Evolutionary conservation across 1,140 invertebrate species (phyloP), one percentile per base, ranked within the genome.

Genomic region (Drusus annulatus): DNA sequence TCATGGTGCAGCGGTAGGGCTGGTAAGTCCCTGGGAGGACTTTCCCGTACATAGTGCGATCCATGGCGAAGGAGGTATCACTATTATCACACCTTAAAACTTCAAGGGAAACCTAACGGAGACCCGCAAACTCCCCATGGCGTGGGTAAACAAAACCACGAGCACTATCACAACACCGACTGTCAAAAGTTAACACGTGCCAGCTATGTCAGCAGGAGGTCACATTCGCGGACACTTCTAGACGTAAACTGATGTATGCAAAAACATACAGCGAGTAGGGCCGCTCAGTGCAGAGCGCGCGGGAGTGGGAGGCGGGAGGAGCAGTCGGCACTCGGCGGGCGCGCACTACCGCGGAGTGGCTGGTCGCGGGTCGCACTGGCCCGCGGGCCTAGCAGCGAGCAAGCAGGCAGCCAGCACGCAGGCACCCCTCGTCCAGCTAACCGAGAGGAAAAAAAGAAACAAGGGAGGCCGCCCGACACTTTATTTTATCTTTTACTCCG

Each of bases 21-120:
- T 95, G 93, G 87, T 95, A 93, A 85, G 93, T 93, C 81, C 94
- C 94, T 15, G 94, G 94, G 84, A 93, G 92, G 81, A 95, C 90
- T 89, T 95, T 95, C 78, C 94, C 94, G 86, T 96, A 96, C 94
- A 95, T 95, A 85, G 94, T 94, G 86, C 94, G 91, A 91, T 96
- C 95, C 94, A 96, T 95, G 78, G 86, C 86, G 84, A 81, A 17
- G 3, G 19, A 23, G 45, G 68, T 51, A 45, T 69, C 45, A 65
- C n/a, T 52, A 60, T 65, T 25, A 21, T 51, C 68, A 28, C 68
- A 52, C 50, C 19, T 23, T 51, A 51, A 52, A 50, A 52, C 68
- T 17, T 52, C 68, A 52, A 15, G n/a, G 25, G 36, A 45, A 45
- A 45, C 36, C 6, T 71, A 45, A 15, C 36, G 68, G 45, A 45